A percentile compares a stretch with the other conserved stretches of the same genome.
Evolutionary conservation across 2,888 invertebrate species (phyloP).

Genomic region (Scaptomyza reducta): DNA sequence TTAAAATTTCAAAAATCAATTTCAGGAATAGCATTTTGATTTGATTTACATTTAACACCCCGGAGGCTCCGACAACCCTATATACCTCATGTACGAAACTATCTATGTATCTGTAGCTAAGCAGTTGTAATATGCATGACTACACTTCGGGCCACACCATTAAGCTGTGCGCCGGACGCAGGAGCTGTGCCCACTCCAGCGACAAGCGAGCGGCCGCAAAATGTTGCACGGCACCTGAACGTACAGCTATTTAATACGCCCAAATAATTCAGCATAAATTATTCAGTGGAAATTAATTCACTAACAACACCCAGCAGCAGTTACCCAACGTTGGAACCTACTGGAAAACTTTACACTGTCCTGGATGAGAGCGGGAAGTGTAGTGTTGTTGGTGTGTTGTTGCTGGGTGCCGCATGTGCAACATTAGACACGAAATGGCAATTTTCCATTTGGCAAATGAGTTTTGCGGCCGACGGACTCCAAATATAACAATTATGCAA

Average conservation of each 20-base stretch:
- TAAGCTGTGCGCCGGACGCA: conserved; percentile 13
- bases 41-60: conserved; percentile 72
- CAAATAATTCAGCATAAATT: conserved; percentile 80
- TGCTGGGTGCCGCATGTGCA: conserved; percentile 78
- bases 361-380: no score
- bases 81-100: no score
- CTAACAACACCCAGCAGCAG: conserved; percentile 64
- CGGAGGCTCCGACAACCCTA: conserved; percentile 37
- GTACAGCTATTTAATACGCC: conserved; percentile 69
- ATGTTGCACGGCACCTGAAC: conserved; percentile 21
- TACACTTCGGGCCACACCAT: conserved; percentile 41
- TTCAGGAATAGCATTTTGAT: conserved; percentile 77
- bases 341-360: conserved; percentile 53
- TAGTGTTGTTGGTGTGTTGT: background rate
- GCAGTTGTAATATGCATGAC: conserved; percentile 39
- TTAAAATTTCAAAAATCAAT: conserved; percentile 79
- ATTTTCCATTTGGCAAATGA: conserved; percentile 83
- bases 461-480: conserved; percentile 81
- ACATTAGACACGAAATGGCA: conserved; percentile 82
- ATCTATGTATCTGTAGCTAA: conserved; percentile 6
- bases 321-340: conserved; percentile 25
- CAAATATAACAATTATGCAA: conserved; percentile 81
- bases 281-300: conserved; percentile 81
- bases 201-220: conserved; percentile 44
- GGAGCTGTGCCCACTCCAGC: no score